phyloP scores from a whole-genome alignment of 2,113 vertebrate species.

The Ptilonorhynchus violaceus region DNA sequence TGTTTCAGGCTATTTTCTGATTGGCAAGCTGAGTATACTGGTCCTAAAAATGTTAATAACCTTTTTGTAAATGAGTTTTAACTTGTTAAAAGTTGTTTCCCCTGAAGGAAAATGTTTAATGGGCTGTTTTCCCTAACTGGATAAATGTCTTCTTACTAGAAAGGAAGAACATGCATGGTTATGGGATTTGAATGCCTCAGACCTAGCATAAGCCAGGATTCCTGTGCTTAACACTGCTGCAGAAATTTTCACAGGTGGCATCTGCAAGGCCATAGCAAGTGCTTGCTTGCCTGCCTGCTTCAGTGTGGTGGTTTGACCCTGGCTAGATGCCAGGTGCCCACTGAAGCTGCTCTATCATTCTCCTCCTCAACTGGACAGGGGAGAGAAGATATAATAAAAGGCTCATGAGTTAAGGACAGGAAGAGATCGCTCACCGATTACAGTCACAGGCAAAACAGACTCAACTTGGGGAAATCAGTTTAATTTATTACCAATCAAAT shows the following conservation, averaged over 20 bases:
- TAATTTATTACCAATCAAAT: too few relatives aligned
- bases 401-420: too few relatives aligned
- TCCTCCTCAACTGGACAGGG: too few relatives aligned
- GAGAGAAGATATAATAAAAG: too few relatives aligned
- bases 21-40: neutral
- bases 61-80: neutral
- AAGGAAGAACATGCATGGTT: neutral
- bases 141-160: neutral
- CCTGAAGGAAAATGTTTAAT: neutral
- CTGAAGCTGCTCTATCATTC: too few relatives aligned
- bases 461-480: too few relatives aligned
- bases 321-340: too few relatives aligned
- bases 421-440: too few relatives aligned
- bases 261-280: neutral
- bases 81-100: neutral
- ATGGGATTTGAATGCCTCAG: neutral
- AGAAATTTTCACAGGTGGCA: neutral
- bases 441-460: too few relatives aligned
- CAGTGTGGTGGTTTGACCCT: too few relatives aligned
- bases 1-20: neutral
- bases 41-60: neutral
- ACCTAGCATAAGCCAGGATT: neutral
- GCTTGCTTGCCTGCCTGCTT: neutral
- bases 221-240: neutral
- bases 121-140: neutral